Evolutionary conservation across 2,797 vertebrate genomes (phyloP).

Genomic region (Columba guinea): DNA sequence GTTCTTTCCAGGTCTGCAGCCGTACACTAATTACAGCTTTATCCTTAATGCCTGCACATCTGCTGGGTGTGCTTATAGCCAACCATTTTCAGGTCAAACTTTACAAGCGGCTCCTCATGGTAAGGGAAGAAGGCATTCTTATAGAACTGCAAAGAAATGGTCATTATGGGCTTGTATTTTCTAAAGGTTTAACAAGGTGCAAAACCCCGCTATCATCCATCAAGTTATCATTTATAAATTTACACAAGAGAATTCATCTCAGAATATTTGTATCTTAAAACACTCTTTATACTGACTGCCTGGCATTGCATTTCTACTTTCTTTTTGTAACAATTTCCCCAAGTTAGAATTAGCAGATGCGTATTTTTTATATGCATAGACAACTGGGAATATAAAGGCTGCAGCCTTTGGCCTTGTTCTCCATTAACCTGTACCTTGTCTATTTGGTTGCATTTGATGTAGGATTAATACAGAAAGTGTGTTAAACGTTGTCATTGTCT

Average conservation of each 20-base stretch:
- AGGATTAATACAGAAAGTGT: background rate
- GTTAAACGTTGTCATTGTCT: background rate
- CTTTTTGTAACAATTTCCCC: background rate
- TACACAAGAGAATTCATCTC: background rate
- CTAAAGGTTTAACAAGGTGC: background rate
- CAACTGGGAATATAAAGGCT: background rate
- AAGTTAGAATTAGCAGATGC: background rate
- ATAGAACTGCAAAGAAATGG: background rate
- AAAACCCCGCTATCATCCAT: background rate
- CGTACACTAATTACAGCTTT: conserved; percentile 87
- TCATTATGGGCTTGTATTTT: background rate
- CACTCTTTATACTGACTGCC: background rate
- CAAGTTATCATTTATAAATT: background rate
- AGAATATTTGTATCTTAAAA: background rate
- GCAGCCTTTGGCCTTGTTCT: background rate
- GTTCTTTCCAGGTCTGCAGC: conserved; percentile 83
- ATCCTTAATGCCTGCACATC: conserved; percentile 86
- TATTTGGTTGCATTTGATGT: background rate
- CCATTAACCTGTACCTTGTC: background rate
- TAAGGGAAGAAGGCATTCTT: conserved; percentile 68
- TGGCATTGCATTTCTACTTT: background rate
- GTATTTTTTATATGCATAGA: background rate
- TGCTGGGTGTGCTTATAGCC: conserved; percentile 85
- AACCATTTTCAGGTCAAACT: conserved; percentile 84
- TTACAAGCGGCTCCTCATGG: conserved; percentile 88